phyloP scores from a whole-genome alignment of 2,888 invertebrate species.

The Apocheima hispidaria region DNA sequence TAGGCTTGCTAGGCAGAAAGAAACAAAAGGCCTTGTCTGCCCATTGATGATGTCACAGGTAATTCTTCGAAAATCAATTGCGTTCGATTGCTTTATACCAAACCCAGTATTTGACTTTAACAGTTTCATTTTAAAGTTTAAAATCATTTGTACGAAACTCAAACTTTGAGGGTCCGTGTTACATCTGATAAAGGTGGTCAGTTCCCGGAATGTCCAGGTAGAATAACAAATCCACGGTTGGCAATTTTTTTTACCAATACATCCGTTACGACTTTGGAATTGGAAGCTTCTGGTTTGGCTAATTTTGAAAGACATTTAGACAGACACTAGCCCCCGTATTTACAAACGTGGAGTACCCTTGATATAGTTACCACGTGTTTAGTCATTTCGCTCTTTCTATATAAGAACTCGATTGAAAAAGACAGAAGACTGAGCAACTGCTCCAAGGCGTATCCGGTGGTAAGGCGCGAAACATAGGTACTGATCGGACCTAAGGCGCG shows the following conservation, averaged over 20 bases:
- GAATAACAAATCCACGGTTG: slow-evolving; percentile 29
- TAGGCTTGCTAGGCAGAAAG: neutral
- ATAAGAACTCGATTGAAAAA: too few species aligned
- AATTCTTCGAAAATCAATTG: slow-evolving; percentile 25
- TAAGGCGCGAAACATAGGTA: too few species aligned
- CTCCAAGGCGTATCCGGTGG: too few species aligned
- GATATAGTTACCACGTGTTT: too few species aligned
- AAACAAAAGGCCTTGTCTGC: slow-evolving; percentile 4
- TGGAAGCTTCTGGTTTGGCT: slow-evolving; percentile 6
- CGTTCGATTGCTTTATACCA: neutral
- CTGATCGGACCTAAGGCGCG: too few species aligned
- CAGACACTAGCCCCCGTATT: neutral
- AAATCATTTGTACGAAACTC: neutral
- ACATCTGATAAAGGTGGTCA: slow-evolving; percentile 39
- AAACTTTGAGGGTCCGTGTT: neutral
- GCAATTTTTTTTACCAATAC: slow-evolving; percentile 28
- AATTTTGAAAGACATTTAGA: neutral
- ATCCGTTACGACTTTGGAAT: slow-evolving; percentile 23
- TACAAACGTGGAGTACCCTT: too few species aligned
- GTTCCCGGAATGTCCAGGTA: slow-evolving; percentile 43
- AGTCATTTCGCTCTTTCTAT: too few species aligned
- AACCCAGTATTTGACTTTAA: neutral
- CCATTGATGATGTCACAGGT: slow-evolving; percentile 20
- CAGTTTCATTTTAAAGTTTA: neutral
- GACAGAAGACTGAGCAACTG: too few species aligned